Evolutionary conservation across 2,888 invertebrate species (phyloP).

Genomic region (Andrena bicolor): DNA sequence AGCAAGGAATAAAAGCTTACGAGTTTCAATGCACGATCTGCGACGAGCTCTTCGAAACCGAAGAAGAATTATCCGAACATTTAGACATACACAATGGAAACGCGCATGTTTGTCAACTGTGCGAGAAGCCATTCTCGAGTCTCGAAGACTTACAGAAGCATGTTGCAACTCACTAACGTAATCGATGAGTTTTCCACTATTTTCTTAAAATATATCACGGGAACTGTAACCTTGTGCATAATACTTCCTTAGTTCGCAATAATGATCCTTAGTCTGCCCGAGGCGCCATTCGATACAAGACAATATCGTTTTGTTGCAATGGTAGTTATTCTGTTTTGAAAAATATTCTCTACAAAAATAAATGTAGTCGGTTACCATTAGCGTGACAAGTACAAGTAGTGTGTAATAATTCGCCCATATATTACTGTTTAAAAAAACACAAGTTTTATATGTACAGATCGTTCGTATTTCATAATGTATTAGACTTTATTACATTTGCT

Average conservation of each 20-base stretch:
- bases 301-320: constrained; percentile 2
- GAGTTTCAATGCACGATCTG: constrained; percentile 79
- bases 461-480: constrained; percentile 3
- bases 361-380: constrained; percentile 1
- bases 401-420: constrained; percentile 1
- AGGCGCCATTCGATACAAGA: not conserved
- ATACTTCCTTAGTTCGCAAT: not conserved
- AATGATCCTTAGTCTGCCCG: not conserved
- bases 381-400: constrained; percentile 10
- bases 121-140: constrained; percentile 80
- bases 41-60: constrained; percentile 76
- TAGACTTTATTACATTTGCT: constrained; percentile 8
- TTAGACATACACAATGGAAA: constrained; percentile 79
- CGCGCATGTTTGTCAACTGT: constrained; percentile 79
- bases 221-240: constrained; percentile 1
- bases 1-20: constrained; percentile 71
- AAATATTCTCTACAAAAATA: constrained; percentile 4
- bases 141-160: constrained; percentile 80
- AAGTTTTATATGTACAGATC: constrained; percentile 5
- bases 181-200: not conserved
- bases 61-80: constrained; percentile 78
- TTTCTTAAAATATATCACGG: not conserved
- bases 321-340: not conserved
- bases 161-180: constrained; percentile 80
- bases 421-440: constrained; percentile 7